Evolutionary conservation across 2,888 invertebrate species (phyloP).

Genomic region (Lymantria monacha): DNA sequence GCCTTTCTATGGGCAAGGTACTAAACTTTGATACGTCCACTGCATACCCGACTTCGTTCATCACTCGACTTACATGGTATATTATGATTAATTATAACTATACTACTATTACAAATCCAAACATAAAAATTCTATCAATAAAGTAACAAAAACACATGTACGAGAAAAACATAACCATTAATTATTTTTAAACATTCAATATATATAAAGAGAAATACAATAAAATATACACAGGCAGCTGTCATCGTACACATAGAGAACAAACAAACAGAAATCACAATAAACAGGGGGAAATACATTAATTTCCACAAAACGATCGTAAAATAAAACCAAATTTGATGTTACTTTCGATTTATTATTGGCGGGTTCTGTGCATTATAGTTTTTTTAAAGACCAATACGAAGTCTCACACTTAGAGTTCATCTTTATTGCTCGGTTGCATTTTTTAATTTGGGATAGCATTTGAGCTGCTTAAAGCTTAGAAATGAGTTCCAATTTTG

Average conservation of each 20-base stretch:
- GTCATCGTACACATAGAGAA: slow-evolving; percentile 22
- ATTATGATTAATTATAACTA: not conserved
- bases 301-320: slow-evolving; percentile 24
- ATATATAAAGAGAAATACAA: slow-evolving; percentile 1
- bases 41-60: too few relatives aligned
- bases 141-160: not conserved
- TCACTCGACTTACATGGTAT: too few relatives aligned
- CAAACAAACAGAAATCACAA: slow-evolving; percentile 24
- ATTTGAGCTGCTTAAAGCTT: too few relatives aligned
- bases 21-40: too few relatives aligned
- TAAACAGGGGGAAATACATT: slow-evolving; percentile 22
- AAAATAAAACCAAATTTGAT: slow-evolving; percentile 12
- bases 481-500: too few relatives aligned
- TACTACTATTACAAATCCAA: not conserved
- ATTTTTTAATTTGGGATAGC: too few relatives aligned
- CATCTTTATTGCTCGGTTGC: too few relatives aligned
- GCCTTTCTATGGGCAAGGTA: too few relatives aligned
- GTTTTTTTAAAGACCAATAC: slow-evolving; percentile 1
- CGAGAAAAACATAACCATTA: not conserved
- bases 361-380: slow-evolving; percentile 25
- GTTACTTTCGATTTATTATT: slow-evolving; percentile 1
- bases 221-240: slow-evolving; percentile 14
- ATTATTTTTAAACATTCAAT: not conserved
- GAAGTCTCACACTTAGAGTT: too few relatives aligned
- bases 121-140: not conserved